Evolutionary conservation across 2,797 vertebrate species (phyloP), one percentile per base, ranked within the genome.

Genomic region (Gadopsis bispinosus): DNA sequence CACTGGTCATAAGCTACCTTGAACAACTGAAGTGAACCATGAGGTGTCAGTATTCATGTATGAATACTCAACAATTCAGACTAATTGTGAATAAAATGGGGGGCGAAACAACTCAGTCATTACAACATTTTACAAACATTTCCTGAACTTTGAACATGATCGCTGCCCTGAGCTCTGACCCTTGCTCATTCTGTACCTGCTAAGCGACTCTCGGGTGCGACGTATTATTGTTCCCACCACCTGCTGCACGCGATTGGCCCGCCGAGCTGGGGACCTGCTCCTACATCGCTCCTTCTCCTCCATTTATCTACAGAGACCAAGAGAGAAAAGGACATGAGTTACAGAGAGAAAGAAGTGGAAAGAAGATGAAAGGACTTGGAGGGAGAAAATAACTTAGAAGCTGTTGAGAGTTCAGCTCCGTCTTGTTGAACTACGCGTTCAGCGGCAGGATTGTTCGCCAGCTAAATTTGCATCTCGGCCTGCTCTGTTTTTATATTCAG

Each of bases 201-300:
- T 94, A 1, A 96, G 86, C 62, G 95, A 95, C 91, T 98, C 97
- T 84, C 97, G 95, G 54, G 97, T 96, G 45, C 97, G 97, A 43
- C 97, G 96, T 84, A 99, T 97, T 95, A 98, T 99, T 90, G 97
- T 97, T 41, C 97, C 97, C 90, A 99, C 98, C 95, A 99, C 97
- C 90, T 99, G 98, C 85, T 99, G 98, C 95, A 99, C 96, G 87
- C 97, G 93, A 72, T 95, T 96, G 77, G 96, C 92, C 94, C 96
- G 95, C 75, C 96, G 95, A 77, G 95, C 91, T 31, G 97, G 97
- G 90, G 96, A 96, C 89, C 97, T 94, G 92, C 95, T 96, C 94
- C 95, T 89, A 94, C 95, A 96, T 93, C 95, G 89, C 93, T 98
- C 97, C 85, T 96, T 95, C 88, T 94, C 93, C 88, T 94, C 93